These are phyloP conservation scores for Parelbella ahira DNA, from an alignment of 2,888 invertebrate genomes.

Conservation along the genomic window DNA sequence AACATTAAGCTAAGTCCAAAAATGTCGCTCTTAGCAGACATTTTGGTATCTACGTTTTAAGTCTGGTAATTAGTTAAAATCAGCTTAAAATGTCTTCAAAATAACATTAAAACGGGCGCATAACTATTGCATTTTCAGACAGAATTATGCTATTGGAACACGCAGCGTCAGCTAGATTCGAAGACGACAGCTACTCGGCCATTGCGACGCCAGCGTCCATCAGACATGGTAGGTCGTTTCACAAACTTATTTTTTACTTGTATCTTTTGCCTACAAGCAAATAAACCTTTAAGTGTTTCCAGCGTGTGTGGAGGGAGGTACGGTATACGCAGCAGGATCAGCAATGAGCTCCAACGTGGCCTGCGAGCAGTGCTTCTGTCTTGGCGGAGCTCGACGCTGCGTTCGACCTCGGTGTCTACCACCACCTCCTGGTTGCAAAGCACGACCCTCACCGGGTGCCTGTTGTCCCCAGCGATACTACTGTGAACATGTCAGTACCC, in stretches of 20 bases:
- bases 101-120: too few species aligned
- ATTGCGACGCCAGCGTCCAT: constrained; percentile 35
- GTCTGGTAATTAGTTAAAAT: too few species aligned
- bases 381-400: constrained; percentile 86
- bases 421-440: constrained; percentile 85
- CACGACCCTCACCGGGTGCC: constrained; percentile 81
- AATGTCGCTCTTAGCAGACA: too few species aligned
- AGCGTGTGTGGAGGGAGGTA: constrained; percentile 87
- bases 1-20: too few species aligned
- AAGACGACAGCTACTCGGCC: constrained; percentile 33
- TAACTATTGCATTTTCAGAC: too few species aligned
- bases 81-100: too few species aligned
- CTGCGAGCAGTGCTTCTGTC: constrained; percentile 95
- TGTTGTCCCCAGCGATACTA: constrained; percentile 93
- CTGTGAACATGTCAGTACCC: constrained; percentile 57
- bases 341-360: constrained; percentile 88
- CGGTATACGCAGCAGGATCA: constrained; percentile 88
- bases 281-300: constrained; percentile 50
- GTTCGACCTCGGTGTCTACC: constrained; percentile 90
- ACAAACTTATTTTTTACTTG: background rate
- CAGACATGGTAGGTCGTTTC: constrained; percentile 44
- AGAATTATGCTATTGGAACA: constrained; percentile 51
- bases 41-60: too few species aligned
- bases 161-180: constrained; percentile 42
- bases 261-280: constrained; percentile 27